These are phyloP conservation scores for Periophthalmus magnuspinnatus DNA, from an alignment of 2,797 vertebrate species.

Conservation along the genomic window DNA sequence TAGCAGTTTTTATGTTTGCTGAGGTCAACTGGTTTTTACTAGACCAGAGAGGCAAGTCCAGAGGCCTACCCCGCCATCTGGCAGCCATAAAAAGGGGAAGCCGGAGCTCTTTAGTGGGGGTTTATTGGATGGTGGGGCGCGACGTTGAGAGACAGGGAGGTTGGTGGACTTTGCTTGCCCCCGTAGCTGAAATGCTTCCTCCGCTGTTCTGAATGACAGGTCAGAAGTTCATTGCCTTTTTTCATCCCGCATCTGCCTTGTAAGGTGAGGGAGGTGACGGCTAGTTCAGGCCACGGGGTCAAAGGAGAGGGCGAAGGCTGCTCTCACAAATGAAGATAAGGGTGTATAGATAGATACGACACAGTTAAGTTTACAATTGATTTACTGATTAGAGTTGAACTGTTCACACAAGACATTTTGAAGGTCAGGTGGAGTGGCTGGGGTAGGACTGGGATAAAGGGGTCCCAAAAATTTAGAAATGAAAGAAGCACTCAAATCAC, in stretches of 20 bases:
- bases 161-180: slow-evolving; percentile 80
- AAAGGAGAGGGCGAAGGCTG: slow-evolving; percentile 52
- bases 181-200: slow-evolving; percentile 74
- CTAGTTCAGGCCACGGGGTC: slow-evolving; percentile 56
- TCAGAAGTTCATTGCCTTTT: slow-evolving; percentile 84
- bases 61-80: slow-evolving; percentile 80
- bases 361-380: slow-evolving; percentile 20
- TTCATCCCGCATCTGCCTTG: slow-evolving; percentile 63
- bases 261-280: slow-evolving; percentile 65
- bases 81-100: slow-evolving; percentile 80
- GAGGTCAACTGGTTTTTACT: slow-evolving; percentile 82
- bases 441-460: neutral
- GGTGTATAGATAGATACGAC: slow-evolving; percentile 27
- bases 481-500: neutral
- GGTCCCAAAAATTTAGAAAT: neutral
- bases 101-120: slow-evolving; percentile 73
- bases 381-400: slow-evolving; percentile 31
- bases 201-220: slow-evolving; percentile 73
- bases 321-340: slow-evolving; percentile 40
- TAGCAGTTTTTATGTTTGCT: slow-evolving; percentile 74
- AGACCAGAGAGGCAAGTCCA: slow-evolving; percentile 80
- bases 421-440: slow-evolving; percentile 1
- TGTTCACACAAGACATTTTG: neutral
- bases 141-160: slow-evolving; percentile 69
- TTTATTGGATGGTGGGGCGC: slow-evolving; percentile 77